Evolutionary conservation across 2,113 vertebrate genomes (phyloP).

Genomic region (Aythya baeri): DNA sequence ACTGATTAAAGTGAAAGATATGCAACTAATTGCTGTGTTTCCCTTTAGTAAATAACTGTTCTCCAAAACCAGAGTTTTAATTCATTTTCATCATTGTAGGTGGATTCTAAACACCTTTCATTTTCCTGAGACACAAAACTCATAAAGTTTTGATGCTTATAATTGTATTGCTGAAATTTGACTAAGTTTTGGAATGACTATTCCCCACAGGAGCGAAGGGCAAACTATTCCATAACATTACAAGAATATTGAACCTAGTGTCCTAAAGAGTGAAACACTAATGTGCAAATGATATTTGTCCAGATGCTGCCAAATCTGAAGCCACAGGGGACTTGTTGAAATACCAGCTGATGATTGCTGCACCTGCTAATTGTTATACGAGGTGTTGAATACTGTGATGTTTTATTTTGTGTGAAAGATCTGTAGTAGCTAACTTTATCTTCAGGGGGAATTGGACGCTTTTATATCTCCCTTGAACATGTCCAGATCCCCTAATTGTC

Average conservation of each 20-base stretch:
- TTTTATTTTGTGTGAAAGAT: background rate
- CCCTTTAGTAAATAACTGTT: background rate
- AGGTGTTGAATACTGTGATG: background rate
- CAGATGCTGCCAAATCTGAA: slow-evolving; percentile 7
- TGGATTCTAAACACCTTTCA: background rate
- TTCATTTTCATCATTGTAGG: background rate
- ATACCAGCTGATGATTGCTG: slow-evolving; percentile 24
- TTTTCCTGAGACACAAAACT: background rate
- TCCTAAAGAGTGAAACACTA: background rate
- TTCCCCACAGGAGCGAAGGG: background rate
- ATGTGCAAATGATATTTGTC: background rate
- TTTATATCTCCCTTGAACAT: background rate
- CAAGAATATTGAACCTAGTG: background rate
- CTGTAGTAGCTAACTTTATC: background rate
- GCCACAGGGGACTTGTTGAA: background rate
- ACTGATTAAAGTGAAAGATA: background rate
- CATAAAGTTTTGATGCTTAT: background rate
- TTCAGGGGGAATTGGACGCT: background rate
- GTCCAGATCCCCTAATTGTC: background rate
- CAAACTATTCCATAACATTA: background rate
- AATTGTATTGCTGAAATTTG: background rate
- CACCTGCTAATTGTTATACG: background rate
- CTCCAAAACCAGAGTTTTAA: background rate
- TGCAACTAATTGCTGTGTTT: background rate
- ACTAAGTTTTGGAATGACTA: background rate